Evolutionary conservation across 2,888 invertebrate genomes (phyloP), one percentile per base, ranked within the genome.

Genomic region (Mythimna impura): DNA sequence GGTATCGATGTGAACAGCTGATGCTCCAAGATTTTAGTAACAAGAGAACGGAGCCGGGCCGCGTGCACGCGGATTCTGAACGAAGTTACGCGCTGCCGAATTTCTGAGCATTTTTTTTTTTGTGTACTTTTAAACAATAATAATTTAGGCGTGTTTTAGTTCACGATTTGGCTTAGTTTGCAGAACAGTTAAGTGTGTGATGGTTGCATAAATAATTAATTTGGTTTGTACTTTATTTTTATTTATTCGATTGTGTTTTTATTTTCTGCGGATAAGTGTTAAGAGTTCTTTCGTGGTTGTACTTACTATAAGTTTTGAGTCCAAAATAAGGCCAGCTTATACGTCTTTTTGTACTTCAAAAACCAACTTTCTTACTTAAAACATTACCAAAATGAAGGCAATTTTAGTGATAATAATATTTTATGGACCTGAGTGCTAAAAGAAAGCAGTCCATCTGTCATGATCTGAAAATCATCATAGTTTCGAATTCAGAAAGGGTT

Each of bases 1-100:
- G 91, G 82, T 95, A 96, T 96, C 94, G 96, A 95, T 93, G 91
- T 88, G 89, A 93, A 92, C 94, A 94, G 94, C 95, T 94, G 94
- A 95, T 95, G 89, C 89, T 87, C 85, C 90, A 91, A 91, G 90
- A 91, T 91, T 91, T 94, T 89, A 94, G 94, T 93, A 89, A 91
- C 86, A 74, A 72, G 75, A 79, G 80, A 83, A 72, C 81, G 74
- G 64, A 68, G 80, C 78, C 85, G 85, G 71, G 52, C 66, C 77
- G 85, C 75, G 85, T 84, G 82, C 86, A 84, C 85, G 85, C 80
- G 85, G 82, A 76, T 80, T 65, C 66, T 40, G 72, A 77, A 71
- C 66, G 50, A 65, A 65, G 52, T 82, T 78, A 84, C 82, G 82
- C 86, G 84, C 69, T 83, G 40, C 62, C 74, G 60, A 71, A 76